Conservation (phyloP, 2,888 invertebrate species). For the Pyrrhosoma nymphula region DNA sequence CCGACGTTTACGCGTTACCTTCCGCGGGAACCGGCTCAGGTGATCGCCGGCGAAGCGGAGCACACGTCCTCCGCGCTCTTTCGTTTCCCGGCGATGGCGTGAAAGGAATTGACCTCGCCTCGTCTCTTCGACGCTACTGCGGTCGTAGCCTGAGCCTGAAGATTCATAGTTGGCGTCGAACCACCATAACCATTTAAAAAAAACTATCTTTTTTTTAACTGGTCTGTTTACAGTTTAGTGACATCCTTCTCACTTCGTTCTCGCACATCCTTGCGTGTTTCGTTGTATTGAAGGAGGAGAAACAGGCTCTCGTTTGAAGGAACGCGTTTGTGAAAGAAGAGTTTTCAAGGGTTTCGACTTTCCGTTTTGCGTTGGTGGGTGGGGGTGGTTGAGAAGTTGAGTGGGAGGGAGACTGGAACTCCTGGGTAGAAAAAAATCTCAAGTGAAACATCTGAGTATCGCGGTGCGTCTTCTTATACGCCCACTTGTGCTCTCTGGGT, state of each 20-base stretch:
- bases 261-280: not conserved
- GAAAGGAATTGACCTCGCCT: not conserved
- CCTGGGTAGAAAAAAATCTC: not conserved
- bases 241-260: not conserved
- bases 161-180: not conserved
- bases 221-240: not conserved
- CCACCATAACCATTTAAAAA: no score
- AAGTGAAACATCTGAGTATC: conserved; percentile 40
- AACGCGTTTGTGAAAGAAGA: not conserved
- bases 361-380: not conserved
- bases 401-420: not conserved
- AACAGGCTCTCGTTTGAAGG: not conserved
- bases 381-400: not conserved
- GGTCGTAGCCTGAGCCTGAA: not conserved
- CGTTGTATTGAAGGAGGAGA: not conserved
- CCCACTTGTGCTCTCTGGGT: not conserved
- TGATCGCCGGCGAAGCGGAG: conserved; percentile 51
- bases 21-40: conserved; percentile 41
- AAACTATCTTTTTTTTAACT: not conserved
- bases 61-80: conserved; percentile 11
- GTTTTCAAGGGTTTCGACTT: no score
- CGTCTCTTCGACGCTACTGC: not conserved
- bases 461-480: not conserved
- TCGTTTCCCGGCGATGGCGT: not conserved
- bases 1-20: conserved; percentile 54